A percentile compares a stretch with the other conserved stretches of the same genome.
Conservation (phyloP, 2,888 invertebrate species). For the Argyresthia goedartella region DNA sequence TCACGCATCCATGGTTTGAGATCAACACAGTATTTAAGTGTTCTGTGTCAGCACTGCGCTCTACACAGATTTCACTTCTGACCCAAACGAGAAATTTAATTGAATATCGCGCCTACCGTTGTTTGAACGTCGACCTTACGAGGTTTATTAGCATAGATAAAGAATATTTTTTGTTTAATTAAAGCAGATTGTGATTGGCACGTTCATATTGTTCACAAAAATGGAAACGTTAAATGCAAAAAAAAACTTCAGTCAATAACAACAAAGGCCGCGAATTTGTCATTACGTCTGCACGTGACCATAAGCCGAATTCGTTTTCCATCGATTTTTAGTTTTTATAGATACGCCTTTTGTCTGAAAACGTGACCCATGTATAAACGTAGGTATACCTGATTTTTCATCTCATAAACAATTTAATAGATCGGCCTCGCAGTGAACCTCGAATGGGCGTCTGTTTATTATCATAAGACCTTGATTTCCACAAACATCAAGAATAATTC, state of each 20-base stretch:
- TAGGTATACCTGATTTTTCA: slow-evolving; percentile 22
- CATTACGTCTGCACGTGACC: slow-evolving; percentile 59
- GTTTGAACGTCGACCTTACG: not conserved
- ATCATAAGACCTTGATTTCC: slow-evolving; percentile 33
- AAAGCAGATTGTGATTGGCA: slow-evolving; percentile 46
- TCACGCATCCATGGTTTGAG: slow-evolving; percentile 63
- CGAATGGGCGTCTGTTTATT: slow-evolving; percentile 21
- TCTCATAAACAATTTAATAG: slow-evolving; percentile 17
- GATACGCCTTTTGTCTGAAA: slow-evolving; percentile 27
- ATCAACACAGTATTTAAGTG: slow-evolving; percentile 20
- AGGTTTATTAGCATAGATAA: not conserved
- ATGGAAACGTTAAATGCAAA: slow-evolving; percentile 50
- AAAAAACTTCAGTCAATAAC: slow-evolving; percentile 45
- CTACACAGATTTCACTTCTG: slow-evolving; percentile 57
- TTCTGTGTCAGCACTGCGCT: slow-evolving; percentile 15
- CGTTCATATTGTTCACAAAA: slow-evolving; percentile 50
- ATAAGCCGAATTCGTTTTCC: slow-evolving; percentile 49
- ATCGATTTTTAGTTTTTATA: slow-evolving; percentile 30
- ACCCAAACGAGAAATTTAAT: slow-evolving; percentile 48
- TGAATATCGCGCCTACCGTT: slow-evolving; percentile 28
- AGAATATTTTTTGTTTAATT: slow-evolving; percentile 35
- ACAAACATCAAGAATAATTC: not conserved
- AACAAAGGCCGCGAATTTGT: slow-evolving; percentile 60
- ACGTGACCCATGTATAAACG: slow-evolving; percentile 42
- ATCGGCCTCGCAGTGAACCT: slow-evolving; percentile 16